These are phyloP conservation scores for Oryzias curvinotus DNA, from an alignment of 2,113 vertebrate species.

Conservation along the genomic window DNA sequence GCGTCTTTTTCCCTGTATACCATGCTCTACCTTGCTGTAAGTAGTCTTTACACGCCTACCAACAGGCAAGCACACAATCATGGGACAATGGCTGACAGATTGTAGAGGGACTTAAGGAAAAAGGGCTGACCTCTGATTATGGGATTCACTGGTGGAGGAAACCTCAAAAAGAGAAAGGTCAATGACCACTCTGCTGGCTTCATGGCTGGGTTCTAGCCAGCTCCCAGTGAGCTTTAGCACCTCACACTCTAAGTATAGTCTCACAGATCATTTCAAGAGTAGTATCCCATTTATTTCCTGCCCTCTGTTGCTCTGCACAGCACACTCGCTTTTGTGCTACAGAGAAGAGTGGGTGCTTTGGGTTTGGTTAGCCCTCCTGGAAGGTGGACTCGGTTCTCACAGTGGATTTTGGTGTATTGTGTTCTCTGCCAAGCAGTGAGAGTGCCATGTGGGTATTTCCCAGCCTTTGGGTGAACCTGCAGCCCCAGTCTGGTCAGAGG, in stretches of 20 bases:
- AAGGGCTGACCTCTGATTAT: slow-evolving; percentile 30
- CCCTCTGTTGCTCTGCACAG: neutral
- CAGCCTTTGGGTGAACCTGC: slow-evolving; percentile 62
- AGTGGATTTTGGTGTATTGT: slow-evolving; percentile 1
- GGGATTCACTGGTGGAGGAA: slow-evolving; percentile 24
- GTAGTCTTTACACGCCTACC: slow-evolving; percentile 63
- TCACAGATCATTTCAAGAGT: slow-evolving; percentile 2
- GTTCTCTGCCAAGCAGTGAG: slow-evolving; percentile 7
- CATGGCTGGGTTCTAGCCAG: too few species aligned
- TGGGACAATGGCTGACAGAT: slow-evolving; percentile 27
- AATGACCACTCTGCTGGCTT: too few species aligned
- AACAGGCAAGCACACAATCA: slow-evolving; percentile 13
- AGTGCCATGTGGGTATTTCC: slow-evolving; percentile 51
- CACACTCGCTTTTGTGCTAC: neutral
- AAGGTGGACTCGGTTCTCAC: slow-evolving; percentile 32
- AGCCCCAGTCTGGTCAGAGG: slow-evolving; percentile 42
- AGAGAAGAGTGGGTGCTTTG: slow-evolving; percentile 17
- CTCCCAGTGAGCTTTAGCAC: slow-evolving; percentile 20
- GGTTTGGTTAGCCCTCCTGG: slow-evolving; percentile 17
- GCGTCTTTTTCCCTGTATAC: slow-evolving; percentile 97
- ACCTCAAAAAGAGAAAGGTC: slow-evolving; percentile 4
- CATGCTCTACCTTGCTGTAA: slow-evolving; percentile 98
- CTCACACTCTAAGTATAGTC: slow-evolving; percentile 39
- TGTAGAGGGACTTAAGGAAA: slow-evolving; percentile 20
- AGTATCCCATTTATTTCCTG: slow-evolving; percentile 3